phyloP scores from a whole-genome alignment of 1,140 invertebrate genomes.

The Drosophila pruinosa region DNA sequence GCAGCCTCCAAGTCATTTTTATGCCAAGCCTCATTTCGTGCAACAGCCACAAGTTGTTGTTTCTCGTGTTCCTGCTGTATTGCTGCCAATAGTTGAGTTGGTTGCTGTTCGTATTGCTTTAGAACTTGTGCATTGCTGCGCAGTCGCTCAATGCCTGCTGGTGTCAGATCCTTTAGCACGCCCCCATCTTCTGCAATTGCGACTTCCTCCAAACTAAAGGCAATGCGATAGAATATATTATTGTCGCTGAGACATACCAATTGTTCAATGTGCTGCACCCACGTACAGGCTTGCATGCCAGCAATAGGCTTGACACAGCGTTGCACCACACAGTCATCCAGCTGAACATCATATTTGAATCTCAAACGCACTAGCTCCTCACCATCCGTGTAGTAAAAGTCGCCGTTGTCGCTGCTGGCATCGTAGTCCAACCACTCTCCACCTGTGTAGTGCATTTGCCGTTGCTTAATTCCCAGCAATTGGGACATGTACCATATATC shows the following conservation, averaged over 20 bases:
- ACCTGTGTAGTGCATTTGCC: constrained; percentile 51
- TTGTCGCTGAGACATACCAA: constrained; percentile 73
- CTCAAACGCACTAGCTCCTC: constrained; percentile 56
- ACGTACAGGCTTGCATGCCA: constrained; percentile 69
- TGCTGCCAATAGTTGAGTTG: constrained; percentile 26
- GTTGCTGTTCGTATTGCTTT: constrained; percentile 39
- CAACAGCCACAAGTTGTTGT: constrained; percentile 61
- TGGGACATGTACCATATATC: constrained; percentile 75
- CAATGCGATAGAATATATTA: constrained; percentile 74
- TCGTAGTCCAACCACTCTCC: constrained; percentile 61
- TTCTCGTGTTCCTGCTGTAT: constrained; percentile 58
- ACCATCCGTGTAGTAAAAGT: constrained; percentile 71
- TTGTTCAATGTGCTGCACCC: constrained; percentile 52
- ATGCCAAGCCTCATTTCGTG: constrained; percentile 12
- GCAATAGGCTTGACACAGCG: constrained; percentile 39
- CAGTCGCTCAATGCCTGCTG: constrained; percentile 32
- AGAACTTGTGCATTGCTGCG: constrained; percentile 33
- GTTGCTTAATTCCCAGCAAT: constrained; percentile 41
- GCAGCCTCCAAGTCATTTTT: constrained; percentile 3
- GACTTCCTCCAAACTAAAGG: constrained; percentile 23
- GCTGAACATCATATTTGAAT: constrained; percentile 42
- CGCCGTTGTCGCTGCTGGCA: constrained; percentile 39
- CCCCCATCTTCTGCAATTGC: neutral
- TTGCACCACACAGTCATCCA: constrained; percentile 53
- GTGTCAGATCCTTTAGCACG: constrained; percentile 36